Evolutionary conservation across 2,888 invertebrate genomes (phyloP), one percentile per base, ranked within the genome.

Genomic region (Parelbella ahira): DNA sequence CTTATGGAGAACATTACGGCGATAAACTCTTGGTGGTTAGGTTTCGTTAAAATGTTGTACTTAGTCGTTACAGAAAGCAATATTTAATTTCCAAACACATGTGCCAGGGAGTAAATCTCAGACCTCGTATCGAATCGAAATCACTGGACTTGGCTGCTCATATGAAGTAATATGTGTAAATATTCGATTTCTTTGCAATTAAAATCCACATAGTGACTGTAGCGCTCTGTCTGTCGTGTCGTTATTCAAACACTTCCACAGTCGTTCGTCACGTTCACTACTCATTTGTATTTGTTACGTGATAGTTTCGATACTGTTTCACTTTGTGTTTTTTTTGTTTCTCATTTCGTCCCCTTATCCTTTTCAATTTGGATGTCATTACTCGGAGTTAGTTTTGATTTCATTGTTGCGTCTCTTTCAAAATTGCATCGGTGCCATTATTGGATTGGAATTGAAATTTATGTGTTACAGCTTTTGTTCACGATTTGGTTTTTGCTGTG

Each of bases 191-290:
- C 5, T 19, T 29, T 23, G 29, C 27, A 23, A 23, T 32, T 23
- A 32, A 32, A 23, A 24, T n/a, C 7, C 12, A 18, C 24, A 23
- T 11, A 19, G 24, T 24, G 37, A 37, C 8, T 21, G 48, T 49
- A 47, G 33, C 47, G 47, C 42, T 47, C 37, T 32, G 39, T 48
- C 37, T 34, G 39, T 41, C 32, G 43, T 46, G 37, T 29, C 24
- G 25, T 44, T 45, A 24, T 37, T 29, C 43, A 45, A 45, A 46
- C 49, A 49, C 41, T 58, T 54, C 49, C 29, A 38, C 21, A 21
- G 29, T 29, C 24, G 34, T 33, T n/a, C 32, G 32, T 32, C 39
- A 39, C 39, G 39, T 39, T 24, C 32, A 13, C 19, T 13, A 32
- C 32, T 32, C 32, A 39, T 39, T 39, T 39, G 25, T 39, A 32